These are phyloP conservation scores for Megaustenia siamemsis DNA, from an alignment of 2,888 invertebrate genomes.

Conservation along the genomic window DNA sequence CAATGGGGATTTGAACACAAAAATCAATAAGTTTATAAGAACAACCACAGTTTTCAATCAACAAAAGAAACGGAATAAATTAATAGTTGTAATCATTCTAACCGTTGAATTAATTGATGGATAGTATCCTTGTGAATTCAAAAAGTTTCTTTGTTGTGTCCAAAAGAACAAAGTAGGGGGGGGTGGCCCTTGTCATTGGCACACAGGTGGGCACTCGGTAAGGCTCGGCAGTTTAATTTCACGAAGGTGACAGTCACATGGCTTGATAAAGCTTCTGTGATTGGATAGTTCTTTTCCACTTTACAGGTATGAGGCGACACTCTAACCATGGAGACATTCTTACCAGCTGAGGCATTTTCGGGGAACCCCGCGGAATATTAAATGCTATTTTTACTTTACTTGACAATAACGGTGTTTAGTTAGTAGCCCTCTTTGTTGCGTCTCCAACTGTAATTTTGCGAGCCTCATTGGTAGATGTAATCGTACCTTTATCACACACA, in stretches of 20 bases:
- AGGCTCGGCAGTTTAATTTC: not conserved
- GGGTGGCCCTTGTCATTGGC: not conserved
- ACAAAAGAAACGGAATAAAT: not conserved
- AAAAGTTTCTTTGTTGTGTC: not conserved
- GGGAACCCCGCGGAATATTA: not conserved
- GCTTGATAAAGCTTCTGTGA: not conserved
- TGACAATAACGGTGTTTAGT: too few species aligned
- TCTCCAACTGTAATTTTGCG: too few species aligned
- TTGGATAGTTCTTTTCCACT: not conserved
- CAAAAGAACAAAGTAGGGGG: not conserved
- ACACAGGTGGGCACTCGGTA: not conserved
- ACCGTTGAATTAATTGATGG: not conserved
- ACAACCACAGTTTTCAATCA: not conserved
- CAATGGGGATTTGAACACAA: not conserved
- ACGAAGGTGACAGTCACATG: not conserved
- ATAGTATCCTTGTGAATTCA: not conserved
- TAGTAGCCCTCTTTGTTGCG: too few species aligned
- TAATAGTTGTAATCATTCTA: not conserved
- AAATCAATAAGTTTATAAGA: not conserved
- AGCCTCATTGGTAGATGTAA: too few species aligned
- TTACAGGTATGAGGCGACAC: not conserved
- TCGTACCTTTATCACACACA: too few species aligned
- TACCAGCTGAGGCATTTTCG: not conserved
- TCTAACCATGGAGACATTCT: not conserved
- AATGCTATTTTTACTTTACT: not conserved